Evolutionary conservation across 1,140 invertebrate species (phyloP).

Genomic region (Heterodera carotae): DNA sequence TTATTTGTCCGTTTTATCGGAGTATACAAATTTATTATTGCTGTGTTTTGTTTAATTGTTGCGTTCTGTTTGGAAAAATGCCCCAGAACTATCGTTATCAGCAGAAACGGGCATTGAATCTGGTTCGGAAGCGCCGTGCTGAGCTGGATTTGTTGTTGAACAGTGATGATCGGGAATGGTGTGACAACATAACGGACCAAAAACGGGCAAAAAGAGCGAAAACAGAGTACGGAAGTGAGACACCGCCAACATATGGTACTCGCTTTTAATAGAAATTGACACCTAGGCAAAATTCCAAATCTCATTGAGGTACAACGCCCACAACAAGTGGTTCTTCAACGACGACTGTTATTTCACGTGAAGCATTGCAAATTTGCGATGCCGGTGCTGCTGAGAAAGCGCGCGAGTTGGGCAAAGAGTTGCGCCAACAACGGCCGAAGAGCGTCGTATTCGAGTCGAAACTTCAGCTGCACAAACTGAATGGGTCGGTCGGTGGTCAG

Average conservation of each 20-base stretch:
- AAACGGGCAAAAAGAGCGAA: not conserved
- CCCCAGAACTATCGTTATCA: not conserved
- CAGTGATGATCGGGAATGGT: not conserved
- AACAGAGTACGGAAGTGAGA: not conserved
- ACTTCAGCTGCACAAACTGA: conserved; percentile 9
- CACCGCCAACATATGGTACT: not conserved
- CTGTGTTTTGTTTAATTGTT: not conserved
- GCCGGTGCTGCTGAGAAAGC: not conserved
- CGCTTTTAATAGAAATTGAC: not conserved
- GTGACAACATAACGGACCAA: not conserved
- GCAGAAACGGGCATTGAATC: conserved; percentile 12
- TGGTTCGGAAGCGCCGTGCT: conserved; percentile 13
- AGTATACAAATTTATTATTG: not conserved
- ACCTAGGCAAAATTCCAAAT: too few relatives aligned
- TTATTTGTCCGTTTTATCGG: not conserved
- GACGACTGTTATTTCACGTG: not conserved
- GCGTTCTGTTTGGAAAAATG: not conserved
- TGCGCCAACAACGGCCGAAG: not conserved
- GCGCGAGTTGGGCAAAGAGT: not conserved
- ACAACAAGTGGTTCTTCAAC: too few relatives aligned
- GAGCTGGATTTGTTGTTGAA: conserved; percentile 18
- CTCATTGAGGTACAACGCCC: too few relatives aligned
- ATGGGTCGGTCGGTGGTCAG: not conserved
- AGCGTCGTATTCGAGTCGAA: not conserved
- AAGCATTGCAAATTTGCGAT: not conserved